Evolutionary conservation across 2,113 vertebrate species (phyloP), one percentile per base, ranked within the genome.

Genomic region (Morone saxatilis): DNA sequence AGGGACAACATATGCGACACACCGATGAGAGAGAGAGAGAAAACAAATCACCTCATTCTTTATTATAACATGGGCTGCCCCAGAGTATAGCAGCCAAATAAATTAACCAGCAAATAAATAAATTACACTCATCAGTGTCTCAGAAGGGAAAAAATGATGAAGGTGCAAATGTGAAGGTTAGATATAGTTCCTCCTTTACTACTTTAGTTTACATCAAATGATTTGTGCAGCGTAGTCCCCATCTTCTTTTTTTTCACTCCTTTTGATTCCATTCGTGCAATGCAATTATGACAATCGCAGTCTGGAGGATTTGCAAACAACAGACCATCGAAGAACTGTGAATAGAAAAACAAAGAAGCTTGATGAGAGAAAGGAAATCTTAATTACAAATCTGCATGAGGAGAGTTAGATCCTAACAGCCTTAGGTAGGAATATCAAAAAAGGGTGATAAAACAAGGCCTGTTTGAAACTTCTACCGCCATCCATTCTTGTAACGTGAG

Each of bases 91-190:
- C 63, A 51, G 87, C 92, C 89, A 93, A 94, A 94, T 93, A 92
- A 91, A 95, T 94, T 91, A 92, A 94, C 76, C 90, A 74, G 85
- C 86, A 94, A 92, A 95, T 94, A 94, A 92, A 92, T 90, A 91
- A 94, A 88, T 92, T 91, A 92, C 88, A 89, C 82, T 94, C 90
- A 91, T 93, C 90, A 86, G 90, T 84, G 91, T 41, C 87, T 80
- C 82, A 86, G 71, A 78, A 85, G 65, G 13, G 20, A 6, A 11
- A 7, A 78, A 74, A 73, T 68, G 80, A 85, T 63, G 78, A 85
- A 86, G 78, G 74, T 81, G 81, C 50, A 80, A 89, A 69, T 69
- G 83, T 79, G 75, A 88, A 77, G 79, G 89, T 73, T 48, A 77
- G 79, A 89, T 81, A 89, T 81, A 76, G 78, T 80, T 83, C 67